Percentiles rank a stretch among this genome's conserved stretches.
These are phyloP conservation scores for Rhingia rostrata DNA, from an alignment of 2,888 invertebrate species.

Conservation along the genomic window DNA sequence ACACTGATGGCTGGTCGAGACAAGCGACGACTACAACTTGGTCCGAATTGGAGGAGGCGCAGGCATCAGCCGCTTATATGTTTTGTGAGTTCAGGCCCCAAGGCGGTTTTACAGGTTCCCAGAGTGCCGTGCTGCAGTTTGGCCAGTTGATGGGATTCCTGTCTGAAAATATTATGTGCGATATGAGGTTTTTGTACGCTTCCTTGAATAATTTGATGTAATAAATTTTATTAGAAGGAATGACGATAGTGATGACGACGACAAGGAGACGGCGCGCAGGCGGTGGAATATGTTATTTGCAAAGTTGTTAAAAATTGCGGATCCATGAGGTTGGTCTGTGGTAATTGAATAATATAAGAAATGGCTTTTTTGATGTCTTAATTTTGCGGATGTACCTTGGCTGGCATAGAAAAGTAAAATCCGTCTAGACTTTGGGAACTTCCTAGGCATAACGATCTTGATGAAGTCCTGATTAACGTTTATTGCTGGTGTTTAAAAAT, in stretches of 20 bases:
- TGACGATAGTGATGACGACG: slow-evolving; percentile 28
- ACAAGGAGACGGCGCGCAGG: not conserved
- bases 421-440: not conserved
- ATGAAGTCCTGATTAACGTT: not conserved
- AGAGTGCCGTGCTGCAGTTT: slow-evolving; percentile 15
- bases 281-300: slow-evolving; percentile 18
- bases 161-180: slow-evolving; percentile 75
- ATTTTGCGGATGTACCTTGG: slow-evolving; percentile 20
- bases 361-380: slow-evolving; percentile 65
- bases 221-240: slow-evolving; percentile 69
- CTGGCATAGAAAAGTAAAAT: slow-evolving; percentile 4
- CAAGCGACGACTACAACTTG: slow-evolving; percentile 52
- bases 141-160: slow-evolving; percentile 68
- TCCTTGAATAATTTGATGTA: slow-evolving; percentile 72
- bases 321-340: slow-evolving; percentile 14
- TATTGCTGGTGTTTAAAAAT: slow-evolving; percentile 2
- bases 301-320: slow-evolving; percentile 66
- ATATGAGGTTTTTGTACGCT: slow-evolving; percentile 70
- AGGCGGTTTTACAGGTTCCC: slow-evolving; percentile 68
- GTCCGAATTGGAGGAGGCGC: slow-evolving; percentile 35
- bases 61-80: slow-evolving; percentile 17
- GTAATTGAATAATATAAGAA: slow-evolving; percentile 64
- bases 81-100: slow-evolving; percentile 43
- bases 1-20: slow-evolving; percentile 54
- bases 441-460: not conserved